phyloP scores from a whole-genome alignment of 1,140 invertebrate species.

The Stratiolaelaps scimitus region DNA sequence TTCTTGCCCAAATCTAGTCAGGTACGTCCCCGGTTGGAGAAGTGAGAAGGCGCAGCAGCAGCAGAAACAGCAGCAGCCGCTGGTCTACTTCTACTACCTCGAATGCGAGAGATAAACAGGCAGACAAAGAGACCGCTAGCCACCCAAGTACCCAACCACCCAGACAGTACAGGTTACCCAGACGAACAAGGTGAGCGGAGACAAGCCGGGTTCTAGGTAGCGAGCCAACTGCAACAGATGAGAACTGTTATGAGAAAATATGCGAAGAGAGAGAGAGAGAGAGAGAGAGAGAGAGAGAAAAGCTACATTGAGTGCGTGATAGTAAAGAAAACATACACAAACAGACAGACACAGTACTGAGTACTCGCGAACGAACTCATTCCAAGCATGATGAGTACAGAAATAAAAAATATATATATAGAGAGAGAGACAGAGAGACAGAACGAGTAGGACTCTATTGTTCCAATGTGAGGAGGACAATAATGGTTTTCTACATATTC shows the following conservation, averaged over 20 bases:
- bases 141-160: not conserved
- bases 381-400: not conserved
- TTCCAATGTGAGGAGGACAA: not conserved
- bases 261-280: no score
- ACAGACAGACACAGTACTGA: not conserved
- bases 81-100: not conserved
- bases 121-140: not conserved
- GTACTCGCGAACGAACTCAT: not conserved
- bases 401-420: not conserved
- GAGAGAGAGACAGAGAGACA: slow-evolving; percentile 6
- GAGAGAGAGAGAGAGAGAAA: not conserved
- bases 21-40: slow-evolving; percentile 28
- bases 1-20: slow-evolving; percentile 29
- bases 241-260: no score
- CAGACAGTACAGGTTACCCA: not conserved
- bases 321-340: not conserved
- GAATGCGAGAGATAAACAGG: not conserved
- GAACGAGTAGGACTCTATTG: not conserved
- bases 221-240: not conserved
- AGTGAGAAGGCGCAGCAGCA: not conserved
- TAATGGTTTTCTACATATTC: no score
- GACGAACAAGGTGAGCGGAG: not conserved
- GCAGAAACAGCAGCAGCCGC: not conserved
- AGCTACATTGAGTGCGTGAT: not conserved
- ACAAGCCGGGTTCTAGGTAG: not conserved